Percentiles rank a stretch among this genome's conserved stretches.
Evolutionary conservation across 2,113 vertebrate species (phyloP).

Genomic region (Tetraodon nigroviridis): DNA sequence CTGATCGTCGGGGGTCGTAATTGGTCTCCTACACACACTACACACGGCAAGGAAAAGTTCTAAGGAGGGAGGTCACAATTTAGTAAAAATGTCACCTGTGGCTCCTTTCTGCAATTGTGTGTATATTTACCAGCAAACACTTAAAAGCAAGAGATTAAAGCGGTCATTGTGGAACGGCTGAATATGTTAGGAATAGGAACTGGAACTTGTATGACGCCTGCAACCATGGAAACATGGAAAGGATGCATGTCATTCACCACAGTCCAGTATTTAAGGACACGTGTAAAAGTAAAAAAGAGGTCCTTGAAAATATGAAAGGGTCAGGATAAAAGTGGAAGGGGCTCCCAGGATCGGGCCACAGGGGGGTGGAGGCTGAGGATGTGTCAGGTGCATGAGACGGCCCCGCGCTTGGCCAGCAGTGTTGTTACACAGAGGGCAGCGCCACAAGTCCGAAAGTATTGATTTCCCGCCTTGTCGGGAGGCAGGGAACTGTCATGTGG

Average conservation of each 20-base stretch:
- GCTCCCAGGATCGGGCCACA: constrained; percentile 78
- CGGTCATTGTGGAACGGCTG: not conserved
- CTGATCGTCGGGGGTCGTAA: constrained; percentile 54
- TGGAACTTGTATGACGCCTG: not conserved
- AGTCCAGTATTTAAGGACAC: constrained; percentile 21
- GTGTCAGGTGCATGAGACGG: constrained; percentile 87
- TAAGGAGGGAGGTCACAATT: constrained; percentile 50
- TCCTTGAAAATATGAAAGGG: constrained; percentile 71
- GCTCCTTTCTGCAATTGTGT: constrained; percentile 23
- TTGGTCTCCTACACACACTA: constrained; percentile 56
- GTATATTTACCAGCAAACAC: constrained; percentile 2
- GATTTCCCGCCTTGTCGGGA: constrained; percentile 97
- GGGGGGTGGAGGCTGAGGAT: constrained; percentile 73
- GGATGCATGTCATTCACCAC: too few species aligned
- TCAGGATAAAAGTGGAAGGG: constrained; percentile 75
- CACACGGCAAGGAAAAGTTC: constrained; percentile 57
- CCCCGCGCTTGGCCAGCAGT: constrained; percentile 70
- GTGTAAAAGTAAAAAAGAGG: constrained; percentile 73
- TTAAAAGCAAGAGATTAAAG: not conserved
- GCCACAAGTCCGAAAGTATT: constrained; percentile 98
- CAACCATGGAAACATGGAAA: too few species aligned
- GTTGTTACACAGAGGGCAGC: constrained; percentile 97
- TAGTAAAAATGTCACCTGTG: constrained; percentile 52
- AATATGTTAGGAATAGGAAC: too few species aligned
- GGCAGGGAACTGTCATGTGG: constrained; percentile 96